Conservation (phyloP, 2,113 vertebrate genomes). For the Anolis sagrei region DNA sequence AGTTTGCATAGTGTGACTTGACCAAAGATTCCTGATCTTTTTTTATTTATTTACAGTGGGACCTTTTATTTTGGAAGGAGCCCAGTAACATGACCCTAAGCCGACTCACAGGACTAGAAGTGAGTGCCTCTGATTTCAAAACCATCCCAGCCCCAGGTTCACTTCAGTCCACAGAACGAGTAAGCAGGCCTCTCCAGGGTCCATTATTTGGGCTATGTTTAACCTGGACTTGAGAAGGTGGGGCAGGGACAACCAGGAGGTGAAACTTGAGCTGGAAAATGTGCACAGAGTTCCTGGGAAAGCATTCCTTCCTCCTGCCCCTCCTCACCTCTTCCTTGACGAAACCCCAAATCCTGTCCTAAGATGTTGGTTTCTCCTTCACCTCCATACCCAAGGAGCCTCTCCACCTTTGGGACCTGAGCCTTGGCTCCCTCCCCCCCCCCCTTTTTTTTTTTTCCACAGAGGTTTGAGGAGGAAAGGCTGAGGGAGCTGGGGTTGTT, state of each 20-base stretch:
- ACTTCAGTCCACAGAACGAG: background rate
- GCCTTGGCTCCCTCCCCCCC: no score
- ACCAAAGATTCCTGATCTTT: background rate
- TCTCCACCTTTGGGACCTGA: conserved; percentile 2
- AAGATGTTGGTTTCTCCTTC: background rate
- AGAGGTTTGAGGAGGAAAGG: background rate
- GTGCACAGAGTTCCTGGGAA: background rate
- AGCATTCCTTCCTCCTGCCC: background rate
- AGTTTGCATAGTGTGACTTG: background rate
- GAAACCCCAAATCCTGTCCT: no score
- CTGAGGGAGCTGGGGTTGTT: no score
- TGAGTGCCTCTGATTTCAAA: background rate
- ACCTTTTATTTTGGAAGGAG: background rate
- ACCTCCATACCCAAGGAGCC: background rate
- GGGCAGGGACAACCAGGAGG: no score
- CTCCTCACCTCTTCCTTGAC: no score
- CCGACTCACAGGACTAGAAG: background rate
- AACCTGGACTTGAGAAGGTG: background rate
- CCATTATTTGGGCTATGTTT: background rate
- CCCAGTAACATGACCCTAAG: background rate
- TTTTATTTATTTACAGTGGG: background rate
- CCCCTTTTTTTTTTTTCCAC: background rate
- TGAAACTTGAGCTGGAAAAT: background rate
- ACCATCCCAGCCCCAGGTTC: background rate
- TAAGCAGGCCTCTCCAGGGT: background rate